These are phyloP conservation scores for Parauchenoglanis ngamensis DNA, from an alignment of 2,797 vertebrate genomes.

Conservation along the genomic window DNA sequence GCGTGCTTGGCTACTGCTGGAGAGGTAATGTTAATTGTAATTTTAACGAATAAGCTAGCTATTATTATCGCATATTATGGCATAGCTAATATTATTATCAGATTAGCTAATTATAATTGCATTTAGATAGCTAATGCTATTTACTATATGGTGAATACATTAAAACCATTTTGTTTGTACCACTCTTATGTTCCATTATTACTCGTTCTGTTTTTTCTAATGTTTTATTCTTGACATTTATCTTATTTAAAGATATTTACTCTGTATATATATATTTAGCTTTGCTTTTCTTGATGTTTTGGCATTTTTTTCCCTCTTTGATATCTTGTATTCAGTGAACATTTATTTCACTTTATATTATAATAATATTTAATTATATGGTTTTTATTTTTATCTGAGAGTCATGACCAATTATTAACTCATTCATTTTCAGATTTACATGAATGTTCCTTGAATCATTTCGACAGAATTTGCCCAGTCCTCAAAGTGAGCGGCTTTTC, in stretches of 20 bases:
- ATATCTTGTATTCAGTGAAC: background rate
- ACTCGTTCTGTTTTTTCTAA: background rate
- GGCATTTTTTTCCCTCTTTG: background rate
- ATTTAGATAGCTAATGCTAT: too few species aligned
- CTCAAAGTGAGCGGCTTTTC: background rate
- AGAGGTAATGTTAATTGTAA: too few species aligned
- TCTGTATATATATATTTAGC: too few species aligned
- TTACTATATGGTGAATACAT: too few species aligned
- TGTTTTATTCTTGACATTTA: background rate
- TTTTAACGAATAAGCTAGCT: too few species aligned
- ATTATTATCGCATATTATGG: too few species aligned
- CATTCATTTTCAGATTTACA: too few species aligned
- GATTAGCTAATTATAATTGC: too few species aligned
- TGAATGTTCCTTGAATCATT: too few species aligned
- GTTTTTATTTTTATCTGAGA: background rate
- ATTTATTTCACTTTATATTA: too few species aligned
- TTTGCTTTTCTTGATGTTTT: background rate
- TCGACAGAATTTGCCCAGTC: too few species aligned
- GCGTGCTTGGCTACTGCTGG: background rate
- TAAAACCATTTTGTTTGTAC: background rate
- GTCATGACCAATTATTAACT: background rate
- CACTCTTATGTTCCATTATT: background rate
- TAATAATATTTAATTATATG: background rate
- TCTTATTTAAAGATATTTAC: background rate
- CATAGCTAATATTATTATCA: too few species aligned